Evolutionary conservation across 1,140 invertebrate genomes (phyloP), one percentile per base, ranked within the genome.

Genomic region (Aphaenogaster ashmeadi): DNA sequence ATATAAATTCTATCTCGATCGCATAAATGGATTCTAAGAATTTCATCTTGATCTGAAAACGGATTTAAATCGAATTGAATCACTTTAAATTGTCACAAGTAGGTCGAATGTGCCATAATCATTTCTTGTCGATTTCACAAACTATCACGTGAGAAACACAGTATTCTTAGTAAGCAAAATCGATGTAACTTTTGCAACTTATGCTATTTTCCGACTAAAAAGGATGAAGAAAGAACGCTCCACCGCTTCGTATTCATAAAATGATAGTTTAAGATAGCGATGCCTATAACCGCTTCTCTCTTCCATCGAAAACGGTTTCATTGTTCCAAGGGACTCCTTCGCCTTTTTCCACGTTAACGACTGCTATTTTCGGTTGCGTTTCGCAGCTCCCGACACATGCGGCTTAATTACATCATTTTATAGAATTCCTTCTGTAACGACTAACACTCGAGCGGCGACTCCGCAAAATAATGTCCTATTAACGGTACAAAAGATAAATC

Each of bases 381-480:
- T 36, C 18, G 44, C 44, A 44, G 3, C 9, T 15, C 18, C 27
- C 21, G 74, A 66, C 52, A 66, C 52, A 33, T 50, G 75, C 67
- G 69, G 87, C 87, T 93, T 94, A 95, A 94, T 95, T 93, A 93
- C 93, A 91, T 94, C 92, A 92, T 92, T 94, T 89, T 93, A 94
- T 94, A 93, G 93, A 93, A 93, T 69, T 90, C 58, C 47, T 56
- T 86, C 78, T 54, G 36, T 72, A 69, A 41, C 78, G 7, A 62
- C 21, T 33, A 11, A n/a, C 52, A 15, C 62, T 62, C 56, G 47
- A 74, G 33, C 66, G 54, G 44, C 38, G n/a, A 54, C 27, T 58
- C 38, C 56, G 64, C 78, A 41, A 18, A 69, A 64, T 79, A 94
- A 93, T 92, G 92, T 93, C 91, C 91, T 93, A 92, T 94, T 93